A percentile compares a stretch with the other conserved stretches of the same genome.
Conservation (phyloP, 2,888 invertebrate species). For the Acheta domesticus region DNA sequence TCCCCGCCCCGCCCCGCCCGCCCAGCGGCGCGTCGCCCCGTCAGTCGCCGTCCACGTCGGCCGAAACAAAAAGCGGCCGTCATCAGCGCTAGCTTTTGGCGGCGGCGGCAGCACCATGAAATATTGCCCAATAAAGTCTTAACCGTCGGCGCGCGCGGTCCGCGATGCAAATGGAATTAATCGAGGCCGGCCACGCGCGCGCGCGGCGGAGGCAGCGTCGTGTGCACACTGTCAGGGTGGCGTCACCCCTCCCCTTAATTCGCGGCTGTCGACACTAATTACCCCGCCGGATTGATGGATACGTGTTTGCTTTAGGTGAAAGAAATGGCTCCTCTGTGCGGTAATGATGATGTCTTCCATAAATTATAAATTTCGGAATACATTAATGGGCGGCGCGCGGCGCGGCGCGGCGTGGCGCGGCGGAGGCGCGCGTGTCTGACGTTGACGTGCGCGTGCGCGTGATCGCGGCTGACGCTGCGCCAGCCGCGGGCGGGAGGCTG, state of each 20-base stretch:
- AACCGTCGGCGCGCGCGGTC: constrained; percentile 10
- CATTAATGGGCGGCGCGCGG: background rate
- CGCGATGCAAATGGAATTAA: constrained; percentile 18
- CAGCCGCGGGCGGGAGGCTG: no score
- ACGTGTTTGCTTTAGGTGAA: constrained; percentile 18
- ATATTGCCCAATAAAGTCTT: constrained; percentile 18
- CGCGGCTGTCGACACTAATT: background rate
- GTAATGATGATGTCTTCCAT: constrained; percentile 6
- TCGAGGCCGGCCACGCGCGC: background rate
- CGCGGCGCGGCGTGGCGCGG: no score
- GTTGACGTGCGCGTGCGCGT: no score
- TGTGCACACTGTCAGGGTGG: background rate
- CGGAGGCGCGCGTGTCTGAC: no score
- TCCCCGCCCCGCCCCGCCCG: background rate
- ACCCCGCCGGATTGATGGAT: background rate
- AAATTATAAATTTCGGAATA: constrained; percentile 6
- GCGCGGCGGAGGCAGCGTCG: background rate
- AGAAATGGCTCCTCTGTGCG: background rate
- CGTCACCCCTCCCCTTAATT: constrained; percentile 11
- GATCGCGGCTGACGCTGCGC: no score
- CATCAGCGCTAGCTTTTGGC: background rate
- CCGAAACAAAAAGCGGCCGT: background rate
- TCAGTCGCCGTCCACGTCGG: background rate
- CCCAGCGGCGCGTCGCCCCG: background rate
- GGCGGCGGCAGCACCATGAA: background rate